phyloP scores from a whole-genome alignment of 2,888 invertebrate species.

The Luperina testacea region DNA sequence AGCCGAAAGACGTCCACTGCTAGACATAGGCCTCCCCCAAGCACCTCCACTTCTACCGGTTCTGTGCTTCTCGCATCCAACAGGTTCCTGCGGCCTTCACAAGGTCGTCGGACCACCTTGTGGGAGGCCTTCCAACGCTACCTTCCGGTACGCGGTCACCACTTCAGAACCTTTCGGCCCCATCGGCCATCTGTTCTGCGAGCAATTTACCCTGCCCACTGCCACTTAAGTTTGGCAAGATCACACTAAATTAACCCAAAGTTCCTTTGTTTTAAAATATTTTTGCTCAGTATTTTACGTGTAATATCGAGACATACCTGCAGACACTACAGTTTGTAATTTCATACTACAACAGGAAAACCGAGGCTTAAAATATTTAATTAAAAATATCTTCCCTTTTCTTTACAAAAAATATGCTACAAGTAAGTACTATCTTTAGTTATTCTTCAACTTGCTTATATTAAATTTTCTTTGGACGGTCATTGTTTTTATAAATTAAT shows the following conservation, averaged over 20 bases:
- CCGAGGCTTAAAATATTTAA: conserved; percentile 41
- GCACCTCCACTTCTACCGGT: too few relatives aligned
- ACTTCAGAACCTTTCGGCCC: too few relatives aligned
- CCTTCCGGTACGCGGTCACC: too few relatives aligned
- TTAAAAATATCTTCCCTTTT: conserved; percentile 42
- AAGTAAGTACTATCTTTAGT: conserved; percentile 5
- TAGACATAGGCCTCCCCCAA: too few relatives aligned
- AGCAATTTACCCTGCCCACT: too few relatives aligned
- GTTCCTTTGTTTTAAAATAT: background rate
- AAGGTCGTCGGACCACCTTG: too few relatives aligned
- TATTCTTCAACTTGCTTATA: background rate
- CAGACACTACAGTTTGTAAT: conserved; percentile 25
- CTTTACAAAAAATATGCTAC: background rate
- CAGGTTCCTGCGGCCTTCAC: too few relatives aligned
- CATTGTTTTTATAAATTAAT: background rate
- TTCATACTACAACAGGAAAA: conserved; percentile 31
- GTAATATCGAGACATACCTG: conserved; percentile 6
- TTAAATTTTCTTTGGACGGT: background rate
- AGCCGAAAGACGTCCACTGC: too few relatives aligned
- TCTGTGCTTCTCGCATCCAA: too few relatives aligned
- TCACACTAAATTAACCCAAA: background rate
- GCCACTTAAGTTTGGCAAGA: too few relatives aligned
- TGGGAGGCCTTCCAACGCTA: too few relatives aligned
- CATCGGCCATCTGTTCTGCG: too few relatives aligned
- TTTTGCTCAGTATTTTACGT: conserved; percentile 2